Conservation (phyloP, 2,113 vertebrate species). For the Cyphomyrus discorhynchus region DNA sequence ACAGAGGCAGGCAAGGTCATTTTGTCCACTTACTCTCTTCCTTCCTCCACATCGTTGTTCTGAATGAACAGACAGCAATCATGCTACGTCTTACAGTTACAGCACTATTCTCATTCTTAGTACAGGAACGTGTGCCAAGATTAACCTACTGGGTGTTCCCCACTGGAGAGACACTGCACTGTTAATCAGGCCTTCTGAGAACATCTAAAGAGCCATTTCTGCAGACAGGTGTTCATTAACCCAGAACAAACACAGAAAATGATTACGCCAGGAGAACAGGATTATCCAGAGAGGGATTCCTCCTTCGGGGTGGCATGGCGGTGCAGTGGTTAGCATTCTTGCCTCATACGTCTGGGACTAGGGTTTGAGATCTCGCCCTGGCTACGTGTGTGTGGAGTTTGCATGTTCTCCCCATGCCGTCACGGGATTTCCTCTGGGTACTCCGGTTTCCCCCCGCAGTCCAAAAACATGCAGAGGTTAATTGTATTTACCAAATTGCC, state of each 20-base stretch:
- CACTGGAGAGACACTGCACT: neutral
- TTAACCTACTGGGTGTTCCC: constrained; percentile 3
- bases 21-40: neutral
- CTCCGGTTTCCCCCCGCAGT: neutral
- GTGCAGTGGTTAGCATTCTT: neutral
- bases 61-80: constrained; percentile 6
- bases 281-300: neutral
- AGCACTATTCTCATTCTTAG: neutral
- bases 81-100: neutral
- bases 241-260: neutral
- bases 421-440: neutral
- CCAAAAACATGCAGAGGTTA: neutral
- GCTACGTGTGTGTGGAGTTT: neutral
- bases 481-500: neutral
- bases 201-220: neutral
- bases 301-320: neutral
- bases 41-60: neutral
- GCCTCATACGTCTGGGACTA: neutral
- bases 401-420: neutral
- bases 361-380: neutral
- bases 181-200: neutral
- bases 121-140: neutral
- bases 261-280: neutral
- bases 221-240: constrained; percentile 4
- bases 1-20: neutral